Percentiles rank a stretch among this genome's conserved stretches.
These are phyloP conservation scores for Serilophus lunatus DNA, from an alignment of 2,113 vertebrate species.

Conservation along the genomic window DNA sequence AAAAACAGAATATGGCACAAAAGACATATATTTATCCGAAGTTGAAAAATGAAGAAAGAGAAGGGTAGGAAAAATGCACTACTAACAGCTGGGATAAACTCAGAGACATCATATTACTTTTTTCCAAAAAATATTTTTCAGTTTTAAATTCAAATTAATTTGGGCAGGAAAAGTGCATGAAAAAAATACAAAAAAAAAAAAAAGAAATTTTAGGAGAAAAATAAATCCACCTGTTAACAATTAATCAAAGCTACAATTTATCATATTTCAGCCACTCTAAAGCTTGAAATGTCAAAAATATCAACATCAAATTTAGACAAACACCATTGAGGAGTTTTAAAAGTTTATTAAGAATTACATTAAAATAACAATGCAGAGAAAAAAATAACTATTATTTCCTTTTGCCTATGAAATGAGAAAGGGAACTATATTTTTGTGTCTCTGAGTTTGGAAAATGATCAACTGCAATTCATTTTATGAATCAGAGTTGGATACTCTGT, in stretches of 20 bases:
- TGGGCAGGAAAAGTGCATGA: not conserved
- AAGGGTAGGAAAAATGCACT: not conserved
- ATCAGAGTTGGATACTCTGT: not conserved
- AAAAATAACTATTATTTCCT: not conserved
- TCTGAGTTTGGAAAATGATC: not conserved
- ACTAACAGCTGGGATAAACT: not conserved
- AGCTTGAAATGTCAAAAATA: not conserved
- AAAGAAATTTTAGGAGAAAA: not conserved
- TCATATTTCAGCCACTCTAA: not conserved
- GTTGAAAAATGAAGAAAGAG: not conserved
- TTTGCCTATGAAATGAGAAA: not conserved
- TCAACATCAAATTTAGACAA: not conserved
- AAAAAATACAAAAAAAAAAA: not conserved
- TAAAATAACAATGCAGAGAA: accelerated
- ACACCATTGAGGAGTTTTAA: not conserved
- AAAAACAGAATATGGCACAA: not conserved
- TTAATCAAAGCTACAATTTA: not conserved
- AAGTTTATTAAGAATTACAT: not conserved
- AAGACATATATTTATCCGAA: not conserved
- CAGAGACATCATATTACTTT: not conserved
- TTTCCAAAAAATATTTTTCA: not conserved
- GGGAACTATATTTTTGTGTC: not conserved
- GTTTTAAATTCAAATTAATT: not conserved
- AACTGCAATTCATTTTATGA: not conserved
- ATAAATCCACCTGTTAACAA: not conserved